Evolutionary conservation across 2,888 invertebrate species (phyloP).

Genomic region (Amorpha juglandis): DNA sequence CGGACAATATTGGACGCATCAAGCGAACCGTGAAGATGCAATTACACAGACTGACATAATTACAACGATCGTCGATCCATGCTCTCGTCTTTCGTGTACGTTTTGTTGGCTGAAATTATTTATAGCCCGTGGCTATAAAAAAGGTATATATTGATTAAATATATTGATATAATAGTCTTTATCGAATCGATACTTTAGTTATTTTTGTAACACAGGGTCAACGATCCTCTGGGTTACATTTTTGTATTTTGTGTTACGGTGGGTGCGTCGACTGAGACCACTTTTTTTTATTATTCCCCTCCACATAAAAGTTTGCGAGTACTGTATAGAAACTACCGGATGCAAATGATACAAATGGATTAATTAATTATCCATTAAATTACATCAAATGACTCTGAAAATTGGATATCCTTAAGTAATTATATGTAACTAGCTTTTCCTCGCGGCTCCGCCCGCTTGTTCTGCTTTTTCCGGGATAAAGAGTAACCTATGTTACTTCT

Average conservation of each 20-base stretch:
- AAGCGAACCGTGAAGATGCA: neutral
- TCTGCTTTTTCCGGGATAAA: no score
- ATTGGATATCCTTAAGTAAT: neutral
- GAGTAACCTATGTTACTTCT: no score
- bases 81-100: neutral
- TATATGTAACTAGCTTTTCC: no score
- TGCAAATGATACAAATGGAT: no score
- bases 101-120: neutral
- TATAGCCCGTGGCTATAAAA: neutral
- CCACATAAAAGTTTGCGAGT: no score
- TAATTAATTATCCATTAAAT: no score
- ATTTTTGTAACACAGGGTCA: neutral
- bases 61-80: neutral
- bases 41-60: neutral
- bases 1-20: neutral
- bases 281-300: neutral
- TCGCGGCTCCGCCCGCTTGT: no score
- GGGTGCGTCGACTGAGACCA: neutral
- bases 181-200: neutral
- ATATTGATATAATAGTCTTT: neutral
- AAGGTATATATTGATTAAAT: neutral
- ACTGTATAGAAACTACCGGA: no score
- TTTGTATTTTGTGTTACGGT: conserved; percentile 16
- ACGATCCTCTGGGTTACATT: neutral
- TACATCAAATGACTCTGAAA: no score